Conservation (phyloP, 1,140 invertebrate species). For the Drosophila bocki region DNA sequence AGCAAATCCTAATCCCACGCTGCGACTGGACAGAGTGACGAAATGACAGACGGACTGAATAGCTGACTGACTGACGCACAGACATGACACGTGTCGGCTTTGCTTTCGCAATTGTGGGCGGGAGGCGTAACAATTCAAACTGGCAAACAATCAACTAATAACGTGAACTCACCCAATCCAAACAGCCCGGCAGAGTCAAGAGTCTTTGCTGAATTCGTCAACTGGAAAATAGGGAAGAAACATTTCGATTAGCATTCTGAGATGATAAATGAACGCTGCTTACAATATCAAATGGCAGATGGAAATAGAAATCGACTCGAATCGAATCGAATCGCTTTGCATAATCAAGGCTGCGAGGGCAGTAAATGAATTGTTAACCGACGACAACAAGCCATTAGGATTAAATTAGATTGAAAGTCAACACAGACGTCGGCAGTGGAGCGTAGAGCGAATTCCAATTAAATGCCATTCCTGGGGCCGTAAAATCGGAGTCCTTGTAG, state of each 20-base stretch:
- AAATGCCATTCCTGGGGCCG: constrained; percentile 16
- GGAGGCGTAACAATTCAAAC: constrained; percentile 47
- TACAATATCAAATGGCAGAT: constrained; percentile 40
- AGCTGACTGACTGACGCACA: constrained; percentile 1
- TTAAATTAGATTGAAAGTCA: constrained; percentile 50
- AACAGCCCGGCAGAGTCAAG: constrained; percentile 1
- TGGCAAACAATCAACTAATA: constrained; percentile 55
- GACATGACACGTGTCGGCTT: constrained; percentile 25
- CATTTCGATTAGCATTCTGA: constrained; percentile 55
- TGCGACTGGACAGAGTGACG: constrained; percentile 19
- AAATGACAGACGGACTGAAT: constrained; percentile 11
- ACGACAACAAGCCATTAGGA: constrained; percentile 32
- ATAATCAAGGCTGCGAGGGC: constrained; percentile 39
- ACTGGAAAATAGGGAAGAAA: constrained; percentile 42
- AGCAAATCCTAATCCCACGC: constrained; percentile 52
- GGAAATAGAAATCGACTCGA: constrained; percentile 10
- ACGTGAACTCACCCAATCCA: constrained; percentile 51
- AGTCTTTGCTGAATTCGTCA: constrained; percentile 28
- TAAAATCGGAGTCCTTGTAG: constrained; percentile 23
- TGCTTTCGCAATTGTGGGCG: constrained; percentile 24
- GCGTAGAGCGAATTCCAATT: constrained; percentile 32
- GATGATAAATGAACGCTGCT: constrained; percentile 35
- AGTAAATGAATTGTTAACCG: constrained; percentile 56
- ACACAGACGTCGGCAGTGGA: constrained; percentile 18
- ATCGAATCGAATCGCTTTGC: constrained; percentile 37